Conservation (phyloP, 2,797 vertebrate genomes). For the Epinephelus malabaricus region DNA sequence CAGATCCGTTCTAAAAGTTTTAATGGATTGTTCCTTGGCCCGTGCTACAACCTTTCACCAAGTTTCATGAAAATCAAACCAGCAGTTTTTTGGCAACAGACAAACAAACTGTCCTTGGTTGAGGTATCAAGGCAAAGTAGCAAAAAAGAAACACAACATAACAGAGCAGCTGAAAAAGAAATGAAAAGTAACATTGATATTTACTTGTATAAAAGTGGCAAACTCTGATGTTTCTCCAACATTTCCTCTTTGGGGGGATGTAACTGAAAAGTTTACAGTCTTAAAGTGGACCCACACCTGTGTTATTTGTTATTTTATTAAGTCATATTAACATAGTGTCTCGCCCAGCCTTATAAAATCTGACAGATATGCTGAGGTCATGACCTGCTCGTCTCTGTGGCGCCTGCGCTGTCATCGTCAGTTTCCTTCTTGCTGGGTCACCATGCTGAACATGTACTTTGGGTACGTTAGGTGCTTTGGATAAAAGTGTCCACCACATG, state of each 20-base stretch:
- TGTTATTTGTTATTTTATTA: no score
- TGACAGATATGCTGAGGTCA: no score
- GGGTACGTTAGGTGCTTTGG: neutral
- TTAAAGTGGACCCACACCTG: no score
- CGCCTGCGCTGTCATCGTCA: neutral
- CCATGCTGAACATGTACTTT: neutral
- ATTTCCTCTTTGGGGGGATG: neutral
- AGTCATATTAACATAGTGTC: neutral
- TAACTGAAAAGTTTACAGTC: neutral
- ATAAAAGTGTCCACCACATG: neutral
- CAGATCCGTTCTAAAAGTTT: no score
- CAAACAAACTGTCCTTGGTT: no score
- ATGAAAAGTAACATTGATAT: neutral
- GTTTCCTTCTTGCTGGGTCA: slow-evolving; percentile 27
- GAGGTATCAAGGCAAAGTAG: neutral
- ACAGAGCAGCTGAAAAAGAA: neutral
- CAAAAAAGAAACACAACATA: neutral
- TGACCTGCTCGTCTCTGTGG: neutral
- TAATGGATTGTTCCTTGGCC: no score
- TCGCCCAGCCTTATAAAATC: neutral
- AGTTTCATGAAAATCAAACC: no score
- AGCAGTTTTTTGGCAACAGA: no score
- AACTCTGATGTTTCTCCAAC: neutral
- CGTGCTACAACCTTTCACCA: no score
- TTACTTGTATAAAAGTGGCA: neutral